Evolutionary conservation across 2,113 vertebrate species (phyloP), one percentile per base, ranked within the genome.

Genomic region (Lepidothrix coronata): DNA sequence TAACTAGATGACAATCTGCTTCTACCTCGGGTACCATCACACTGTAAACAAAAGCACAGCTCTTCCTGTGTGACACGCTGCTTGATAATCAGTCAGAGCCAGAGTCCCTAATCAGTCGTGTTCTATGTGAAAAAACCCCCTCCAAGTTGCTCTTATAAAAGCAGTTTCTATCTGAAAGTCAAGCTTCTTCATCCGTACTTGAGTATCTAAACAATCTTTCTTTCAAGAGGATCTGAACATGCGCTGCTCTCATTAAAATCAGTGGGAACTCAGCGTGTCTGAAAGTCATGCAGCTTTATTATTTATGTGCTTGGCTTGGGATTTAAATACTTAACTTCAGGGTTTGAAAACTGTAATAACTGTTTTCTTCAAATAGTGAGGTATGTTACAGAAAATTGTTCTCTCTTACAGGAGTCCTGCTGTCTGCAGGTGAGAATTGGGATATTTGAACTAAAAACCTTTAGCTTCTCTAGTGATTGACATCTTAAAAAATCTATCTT

Each of bases 301-400:
- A 80, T 93, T 90, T 95, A 86, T 67, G 30, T 71, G 41, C 13
- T 39, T 74, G 46, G 22, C 57, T 90, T 67, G 55, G 44, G 39
- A 81, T 84, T 92, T 95, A 88, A 93, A 94, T 90, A 35, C 33
- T 35, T 88, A 51, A 91, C 48, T 92, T 92, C 46, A 89, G 70
- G 48, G 48, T 84, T 31, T 80, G 79, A 61, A 90, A 92, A 80
- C 3, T 17, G 19, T 77, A 77, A 66, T 85, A 67, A 80, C 24
- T 84, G 21, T 94, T 94, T 94, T 91, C 43, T 63, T 96, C 63
- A 51, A 83, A 58, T 52, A 85, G 39, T 23, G 33, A 67, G 57
- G 14, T 80, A 44, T 90, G 67, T 44, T 94, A 27, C 24, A 70
- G 82, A 88, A 93, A 77, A 74, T 57, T 51, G 7, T 71, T 82